Conservation (phyloP, 2,888 invertebrate species). For the Rhogogaster chlorosoma region DNA sequence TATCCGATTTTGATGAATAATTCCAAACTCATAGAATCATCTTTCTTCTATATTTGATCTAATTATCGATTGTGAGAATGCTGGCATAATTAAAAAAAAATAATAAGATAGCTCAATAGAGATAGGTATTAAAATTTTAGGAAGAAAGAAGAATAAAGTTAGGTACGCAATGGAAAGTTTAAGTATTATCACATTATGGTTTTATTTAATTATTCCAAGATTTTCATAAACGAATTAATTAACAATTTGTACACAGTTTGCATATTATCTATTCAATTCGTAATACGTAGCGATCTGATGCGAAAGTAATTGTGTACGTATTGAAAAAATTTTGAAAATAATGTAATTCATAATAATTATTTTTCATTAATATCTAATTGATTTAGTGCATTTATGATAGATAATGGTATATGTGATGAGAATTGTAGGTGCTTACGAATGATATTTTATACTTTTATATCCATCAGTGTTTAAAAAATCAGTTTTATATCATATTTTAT, state of each 20-base stretch:
- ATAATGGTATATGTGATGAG: slow-evolving; percentile 26
- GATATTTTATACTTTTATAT: slow-evolving; percentile 6
- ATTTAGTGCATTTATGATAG: slow-evolving; percentile 44
- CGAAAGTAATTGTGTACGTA: background rate
- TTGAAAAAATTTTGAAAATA: slow-evolving; percentile 8
- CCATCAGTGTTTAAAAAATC: slow-evolving; percentile 24
- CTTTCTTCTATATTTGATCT: background rate
- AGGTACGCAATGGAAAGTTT: background rate
- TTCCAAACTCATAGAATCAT: background rate
- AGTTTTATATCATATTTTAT: slow-evolving; percentile 15
- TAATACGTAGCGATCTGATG: slow-evolving; percentile 15
- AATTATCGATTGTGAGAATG: too few species aligned
- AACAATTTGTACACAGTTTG: slow-evolving; percentile 59
- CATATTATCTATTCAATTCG: slow-evolving; percentile 32
- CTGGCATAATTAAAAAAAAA: too few species aligned
- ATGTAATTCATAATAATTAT: background rate
- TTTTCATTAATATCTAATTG: background rate
- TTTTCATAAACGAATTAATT: slow-evolving; percentile 56
- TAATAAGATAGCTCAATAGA: too few species aligned
- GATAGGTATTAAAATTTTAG: background rate
- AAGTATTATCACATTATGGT: slow-evolving; percentile 32
- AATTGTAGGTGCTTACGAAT: slow-evolving; percentile 34
- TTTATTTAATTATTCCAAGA: slow-evolving; percentile 56
- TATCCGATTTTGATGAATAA: background rate
- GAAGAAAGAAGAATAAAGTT: background rate